Conservation (phyloP, 2,797 vertebrate genomes). For the Gouania willdenowi region DNA sequence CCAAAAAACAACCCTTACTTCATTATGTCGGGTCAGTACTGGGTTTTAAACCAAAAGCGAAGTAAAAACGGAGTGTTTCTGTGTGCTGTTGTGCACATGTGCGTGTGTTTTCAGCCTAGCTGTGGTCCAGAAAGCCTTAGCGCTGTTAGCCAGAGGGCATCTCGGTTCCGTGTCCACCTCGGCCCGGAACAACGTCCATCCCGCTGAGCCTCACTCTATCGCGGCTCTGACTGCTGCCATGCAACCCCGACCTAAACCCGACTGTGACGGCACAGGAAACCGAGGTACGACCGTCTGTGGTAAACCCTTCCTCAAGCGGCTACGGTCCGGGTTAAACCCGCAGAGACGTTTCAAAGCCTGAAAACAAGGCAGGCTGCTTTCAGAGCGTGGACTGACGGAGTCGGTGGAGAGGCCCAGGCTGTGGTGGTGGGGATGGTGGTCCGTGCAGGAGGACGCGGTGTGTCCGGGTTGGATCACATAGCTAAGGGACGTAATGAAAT, state of each 20-base stretch:
- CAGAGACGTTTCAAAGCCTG: too few species aligned
- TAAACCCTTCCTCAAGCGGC: background rate
- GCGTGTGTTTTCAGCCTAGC: conserved; percentile 2
- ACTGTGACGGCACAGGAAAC: background rate
- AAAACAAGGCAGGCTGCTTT: background rate
- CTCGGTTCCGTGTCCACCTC: conserved; percentile 27
- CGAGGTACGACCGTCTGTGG: too few species aligned
- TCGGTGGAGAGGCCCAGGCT: too few species aligned
- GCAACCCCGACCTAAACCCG: background rate
- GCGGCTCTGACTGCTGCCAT: conserved; percentile 1
- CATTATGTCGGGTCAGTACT: too few species aligned
- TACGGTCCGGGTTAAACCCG: background rate
- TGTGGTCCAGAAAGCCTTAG: conserved; percentile 21
- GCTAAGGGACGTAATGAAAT: conserved; percentile 43
- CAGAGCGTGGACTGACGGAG: too few species aligned
- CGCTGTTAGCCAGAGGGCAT: conserved; percentile 50
- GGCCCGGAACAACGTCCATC: conserved; percentile 45
- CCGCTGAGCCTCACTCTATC: background rate
- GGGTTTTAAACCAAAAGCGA: too few species aligned
- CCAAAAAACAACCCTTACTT: too few species aligned
- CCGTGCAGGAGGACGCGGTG: conserved; percentile 9
- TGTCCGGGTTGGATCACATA: conserved; percentile 11
- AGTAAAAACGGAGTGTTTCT: too few species aligned
- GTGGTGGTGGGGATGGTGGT: background rate
- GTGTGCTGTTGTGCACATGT: too few species aligned